A percentile compares a stretch with the other conserved stretches of the same genome.
Evolutionary conservation across 2,888 invertebrate genomes (phyloP).

Genomic region (Hedya salicella): DNA sequence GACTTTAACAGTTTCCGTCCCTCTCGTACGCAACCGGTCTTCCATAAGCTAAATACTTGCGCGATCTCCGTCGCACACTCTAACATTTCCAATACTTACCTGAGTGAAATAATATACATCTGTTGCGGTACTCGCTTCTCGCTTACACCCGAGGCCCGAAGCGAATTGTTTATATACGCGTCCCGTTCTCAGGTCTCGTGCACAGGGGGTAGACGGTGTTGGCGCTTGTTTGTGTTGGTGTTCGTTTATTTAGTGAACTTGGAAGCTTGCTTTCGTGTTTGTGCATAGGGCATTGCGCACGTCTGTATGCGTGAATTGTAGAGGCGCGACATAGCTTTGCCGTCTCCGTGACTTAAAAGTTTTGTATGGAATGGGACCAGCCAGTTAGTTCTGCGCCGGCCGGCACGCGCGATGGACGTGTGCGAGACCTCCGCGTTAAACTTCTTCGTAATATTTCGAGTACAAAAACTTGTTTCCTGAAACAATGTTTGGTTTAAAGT

Average conservation of each 20-base stretch:
- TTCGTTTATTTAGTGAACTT: constrained; percentile 85
- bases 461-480: constrained; percentile 69
- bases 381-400: constrained; percentile 82
- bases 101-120: constrained; percentile 85
- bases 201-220: constrained; percentile 83
- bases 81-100: constrained; percentile 84
- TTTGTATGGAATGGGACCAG: constrained; percentile 79
- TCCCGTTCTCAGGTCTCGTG: constrained; percentile 77
- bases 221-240: constrained; percentile 81
- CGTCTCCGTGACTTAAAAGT: constrained; percentile 85
- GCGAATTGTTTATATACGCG: constrained; percentile 82
- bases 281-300: constrained; percentile 79
- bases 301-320: constrained; percentile 81
- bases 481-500: constrained; percentile 56
- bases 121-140: constrained; percentile 77
- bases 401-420: constrained; percentile 74
- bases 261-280: constrained; percentile 82
- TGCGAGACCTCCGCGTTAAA: constrained; percentile 63
- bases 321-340: constrained; percentile 85
- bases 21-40: constrained; percentile 77
- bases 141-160: constrained; percentile 60
- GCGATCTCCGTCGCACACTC: constrained; percentile 78
- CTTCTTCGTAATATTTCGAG: constrained; percentile 77
- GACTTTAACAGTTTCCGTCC: constrained; percentile 82
- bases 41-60: constrained; percentile 77